Base-by-base conservation (phyloP, 2,797 vertebrate species). In the Lagocephalus sceleratus region DNA sequence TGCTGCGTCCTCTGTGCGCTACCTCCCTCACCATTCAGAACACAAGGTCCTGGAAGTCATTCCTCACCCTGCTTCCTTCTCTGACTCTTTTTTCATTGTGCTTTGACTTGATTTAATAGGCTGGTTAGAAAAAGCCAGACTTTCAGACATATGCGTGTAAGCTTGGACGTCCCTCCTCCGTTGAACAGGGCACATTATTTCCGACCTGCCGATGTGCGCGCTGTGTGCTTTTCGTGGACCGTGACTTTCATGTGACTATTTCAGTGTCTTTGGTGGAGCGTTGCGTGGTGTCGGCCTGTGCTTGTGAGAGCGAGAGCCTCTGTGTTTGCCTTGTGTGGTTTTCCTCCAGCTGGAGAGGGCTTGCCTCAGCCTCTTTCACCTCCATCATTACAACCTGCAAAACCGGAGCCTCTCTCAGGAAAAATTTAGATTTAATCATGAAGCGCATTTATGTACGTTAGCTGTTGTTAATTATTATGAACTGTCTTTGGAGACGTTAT, bases 281-380 rank as follows among this genome's bases (percentile, higher is more conserved):
- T 68, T 65, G 32, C 12, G 12, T 35, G 2, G 11, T 14, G 32
- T 35, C 14, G 8, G 29, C 8, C 11, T 29, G 29, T 63, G 60
- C 68, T 49, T 68, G 56, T 44, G 49, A 66, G 56, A 68, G 45
- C 49, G 71, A 57, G 45, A 49, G 61, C 60, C 25, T 3, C 40
- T 60, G 57, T 73, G 78, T 82, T 84, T 83, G 63, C 49, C 52
- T 76, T 82, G 64, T 72, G 79, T 67, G 78, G 77, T 78, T 83
- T 85, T 78, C 75, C 65, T 76, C 54, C 3, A 25, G 58, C 63
- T 72, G 51, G 50, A 57, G 50, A 73, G 57, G 54, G 55, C 57
- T 76, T 15, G 47, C 66, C 62, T 81, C 63, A 47, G 56, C 43
- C 55, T 76, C 54, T 57, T 63, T 59, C 60, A 38, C 60, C n/a